Evolutionary conservation across 92 coral and sea anemone species (phyloP).

Genomic region (Porites lobata): DNA sequence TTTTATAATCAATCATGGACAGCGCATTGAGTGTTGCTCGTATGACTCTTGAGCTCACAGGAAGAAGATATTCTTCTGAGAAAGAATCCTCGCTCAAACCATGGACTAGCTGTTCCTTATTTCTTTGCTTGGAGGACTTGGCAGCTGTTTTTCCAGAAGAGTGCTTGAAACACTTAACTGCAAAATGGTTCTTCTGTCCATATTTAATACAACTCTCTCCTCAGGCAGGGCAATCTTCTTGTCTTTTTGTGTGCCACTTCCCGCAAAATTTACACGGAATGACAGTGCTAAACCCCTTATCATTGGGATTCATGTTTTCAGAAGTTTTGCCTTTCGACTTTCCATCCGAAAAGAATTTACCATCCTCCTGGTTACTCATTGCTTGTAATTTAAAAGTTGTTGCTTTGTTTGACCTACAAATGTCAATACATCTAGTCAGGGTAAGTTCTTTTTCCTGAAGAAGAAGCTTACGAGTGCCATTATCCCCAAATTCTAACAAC

Average conservation of each 20-base stretch:
- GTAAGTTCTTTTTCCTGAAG: background rate
- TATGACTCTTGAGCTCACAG: conserved; percentile 16
- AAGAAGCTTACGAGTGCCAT: conserved; percentile 20
- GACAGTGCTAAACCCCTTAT: conserved; percentile 2
- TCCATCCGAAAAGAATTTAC: background rate
- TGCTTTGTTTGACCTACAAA: conserved; percentile 16
- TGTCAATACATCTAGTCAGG: background rate
- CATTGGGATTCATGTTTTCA: background rate
- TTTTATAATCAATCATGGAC: background rate
- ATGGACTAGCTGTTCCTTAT: conserved; percentile 19
- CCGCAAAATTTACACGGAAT: conserved; percentile 51
- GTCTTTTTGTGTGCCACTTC: conserved; percentile 23
- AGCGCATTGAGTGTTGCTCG: conserved; percentile 36
- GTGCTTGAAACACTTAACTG: conserved; percentile 30
- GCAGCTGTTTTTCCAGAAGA: background rate
- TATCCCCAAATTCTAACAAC: conserved; percentile 7
- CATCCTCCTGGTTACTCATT: conserved; percentile 19
- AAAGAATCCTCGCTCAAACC: background rate
- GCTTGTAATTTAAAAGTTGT: conserved; percentile 11
- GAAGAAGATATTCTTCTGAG: conserved; percentile 19
- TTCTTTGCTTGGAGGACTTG: background rate
- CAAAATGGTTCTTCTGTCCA: conserved; percentile 62
- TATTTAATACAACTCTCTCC: conserved; percentile 56
- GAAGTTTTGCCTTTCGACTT: background rate
- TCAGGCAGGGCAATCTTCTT: conserved; percentile 60